Base-by-base conservation (phyloP, 2,888 invertebrate species). In the Sarcophaga variegata region DNA sequence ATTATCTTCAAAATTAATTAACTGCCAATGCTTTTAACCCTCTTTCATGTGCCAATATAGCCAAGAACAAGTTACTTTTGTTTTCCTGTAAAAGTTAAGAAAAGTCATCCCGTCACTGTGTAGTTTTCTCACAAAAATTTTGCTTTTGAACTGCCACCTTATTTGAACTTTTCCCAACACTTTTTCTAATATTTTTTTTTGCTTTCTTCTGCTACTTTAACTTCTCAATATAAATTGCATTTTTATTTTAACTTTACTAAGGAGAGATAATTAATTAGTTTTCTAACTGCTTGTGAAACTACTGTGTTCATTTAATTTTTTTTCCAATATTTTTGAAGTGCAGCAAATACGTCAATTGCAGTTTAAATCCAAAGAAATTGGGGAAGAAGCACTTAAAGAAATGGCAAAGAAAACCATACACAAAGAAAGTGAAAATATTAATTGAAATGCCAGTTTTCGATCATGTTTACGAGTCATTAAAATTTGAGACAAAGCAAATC, bases 221-320 rank as follows among this genome's bases (percentile, higher is more conserved):
- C 8, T 54, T 54, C 3, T 0, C 17, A 54, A 54, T 54, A 79
- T 82, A 82, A 84, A 81, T 87, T 87, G 84, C 71, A 81, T 87
- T 81, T 81, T 81, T 72, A 79, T 76, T 76, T 84, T 69, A 84
- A 72, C 72, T 67, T 84, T 81, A 37, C 37, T 37, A 81, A 84
- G 78, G 76, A 64, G 67, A 87, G 83, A 71, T 87, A 87, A 87
- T 87, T 87, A 87, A 87, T 87, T 84, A 79, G 76, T 69, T 75
- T 25, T 70, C 49, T 71, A 82, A 77, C 47, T 54, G 45, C 20
- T 72, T 47, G 25, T 12, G n/a, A 47, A 17, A 10, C 4, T 12
- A 4, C 2, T 54, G 54, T 14, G 14, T 54, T 54, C 54, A 37
- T 37, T 54, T 14, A 17, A 14, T 54, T 14, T 54, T 17, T 27